These are phyloP conservation scores for Iguana delicatissima DNA, from an alignment of 2,797 vertebrate species.

Conservation along the genomic window DNA sequence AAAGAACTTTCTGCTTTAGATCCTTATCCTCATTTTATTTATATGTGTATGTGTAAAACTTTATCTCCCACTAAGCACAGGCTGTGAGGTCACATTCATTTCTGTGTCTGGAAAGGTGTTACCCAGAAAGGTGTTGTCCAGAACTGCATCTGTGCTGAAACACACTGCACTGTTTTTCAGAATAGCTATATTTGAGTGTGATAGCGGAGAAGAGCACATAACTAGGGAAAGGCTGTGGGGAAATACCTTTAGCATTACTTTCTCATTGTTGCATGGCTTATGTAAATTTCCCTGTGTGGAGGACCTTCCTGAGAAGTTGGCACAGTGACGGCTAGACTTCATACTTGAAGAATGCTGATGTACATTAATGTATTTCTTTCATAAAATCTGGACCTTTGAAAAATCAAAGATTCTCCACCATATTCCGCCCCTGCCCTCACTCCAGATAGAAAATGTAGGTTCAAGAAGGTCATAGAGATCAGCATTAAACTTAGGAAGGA, in stretches of 20 bases:
- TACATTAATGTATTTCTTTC: background rate
- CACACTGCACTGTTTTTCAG: no score
- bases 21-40: background rate
- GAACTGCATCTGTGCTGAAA: no score
- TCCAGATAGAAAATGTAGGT: background rate
- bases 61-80: background rate
- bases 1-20: background rate
- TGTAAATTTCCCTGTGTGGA: background rate
- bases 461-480: background rate
- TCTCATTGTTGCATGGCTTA: background rate
- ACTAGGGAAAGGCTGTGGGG: background rate
- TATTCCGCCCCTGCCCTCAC: background rate
- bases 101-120: background rate
- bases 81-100: background rate
- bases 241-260: background rate
- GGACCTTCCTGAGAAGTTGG: background rate
- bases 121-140: background rate
- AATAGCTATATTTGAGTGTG: no score
- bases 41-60: no score
- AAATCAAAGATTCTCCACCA: background rate
- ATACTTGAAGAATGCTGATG: background rate
- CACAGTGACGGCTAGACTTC: no score
- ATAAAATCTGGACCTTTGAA: background rate
- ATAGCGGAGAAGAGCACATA: background rate
- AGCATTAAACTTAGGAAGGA: background rate